phyloP scores from a whole-genome alignment of 2,888 invertebrate species.

The Trachelus stipa region DNA sequence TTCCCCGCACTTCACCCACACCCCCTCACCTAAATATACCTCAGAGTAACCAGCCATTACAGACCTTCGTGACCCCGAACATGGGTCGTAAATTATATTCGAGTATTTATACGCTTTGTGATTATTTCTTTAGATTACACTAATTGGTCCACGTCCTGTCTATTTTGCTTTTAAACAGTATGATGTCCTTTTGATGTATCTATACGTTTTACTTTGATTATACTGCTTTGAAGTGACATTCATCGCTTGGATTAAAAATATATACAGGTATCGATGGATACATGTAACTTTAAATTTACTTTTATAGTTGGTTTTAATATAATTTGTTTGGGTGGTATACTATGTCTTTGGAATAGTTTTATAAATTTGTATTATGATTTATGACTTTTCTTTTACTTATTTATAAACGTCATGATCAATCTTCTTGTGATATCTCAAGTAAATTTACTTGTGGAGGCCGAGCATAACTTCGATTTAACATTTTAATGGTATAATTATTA shows the following conservation, averaged over 20 bases:
- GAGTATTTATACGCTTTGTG: not conserved
- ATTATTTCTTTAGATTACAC: not conserved
- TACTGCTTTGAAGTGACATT: too few relatives aligned
- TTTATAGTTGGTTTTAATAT: not conserved
- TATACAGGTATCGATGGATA: not conserved
- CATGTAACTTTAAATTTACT: not conserved
- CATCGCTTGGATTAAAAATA: too few relatives aligned
- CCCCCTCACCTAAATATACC: not conserved
- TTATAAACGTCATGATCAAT: not conserved
- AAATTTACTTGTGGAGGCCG: not conserved
- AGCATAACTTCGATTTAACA: not conserved
- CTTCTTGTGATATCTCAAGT: not conserved
- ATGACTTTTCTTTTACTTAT: not conserved
- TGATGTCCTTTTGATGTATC: not conserved
- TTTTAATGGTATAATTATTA: slow-evolving; percentile 18
- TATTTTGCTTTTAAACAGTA: not conserved
- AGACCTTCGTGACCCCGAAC: not conserved
- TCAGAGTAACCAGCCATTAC: not conserved
- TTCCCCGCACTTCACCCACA: not conserved
- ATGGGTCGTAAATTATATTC: not conserved
- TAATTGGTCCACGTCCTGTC: not conserved
- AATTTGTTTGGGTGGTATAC: not conserved
- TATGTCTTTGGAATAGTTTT: not conserved
- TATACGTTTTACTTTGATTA: too few relatives aligned
- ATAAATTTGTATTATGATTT: not conserved